Evolutionary conservation across 2,113 vertebrate species (phyloP).

Genomic region (Egretta garzetta): DNA sequence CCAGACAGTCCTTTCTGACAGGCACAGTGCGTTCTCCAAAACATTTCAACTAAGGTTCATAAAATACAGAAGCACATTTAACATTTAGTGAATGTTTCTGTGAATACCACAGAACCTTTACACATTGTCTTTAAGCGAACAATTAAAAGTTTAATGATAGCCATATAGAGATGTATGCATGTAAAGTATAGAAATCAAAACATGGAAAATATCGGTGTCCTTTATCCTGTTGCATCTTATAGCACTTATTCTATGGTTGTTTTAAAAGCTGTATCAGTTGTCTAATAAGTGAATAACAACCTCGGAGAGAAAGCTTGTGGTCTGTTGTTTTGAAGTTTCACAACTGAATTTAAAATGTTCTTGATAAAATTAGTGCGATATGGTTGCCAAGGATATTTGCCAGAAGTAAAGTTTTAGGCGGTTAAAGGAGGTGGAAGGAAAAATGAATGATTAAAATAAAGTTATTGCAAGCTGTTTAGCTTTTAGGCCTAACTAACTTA

Average conservation of each 20-base stretch:
- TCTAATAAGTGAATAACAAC: not conserved
- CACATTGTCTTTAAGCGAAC: not conserved
- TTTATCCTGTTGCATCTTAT: not conserved
- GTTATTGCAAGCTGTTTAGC: not conserved
- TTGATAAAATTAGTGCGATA: not conserved
- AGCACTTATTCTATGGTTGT: not conserved
- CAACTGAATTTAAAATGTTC: not conserved
- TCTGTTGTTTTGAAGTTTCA: not conserved
- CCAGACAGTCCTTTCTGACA: not conserved
- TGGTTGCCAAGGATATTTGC: not conserved
- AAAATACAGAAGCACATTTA: not conserved
- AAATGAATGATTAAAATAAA: not conserved
- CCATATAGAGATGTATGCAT: not conserved
- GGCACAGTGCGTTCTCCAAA: not conserved
- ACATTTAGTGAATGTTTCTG: not conserved
- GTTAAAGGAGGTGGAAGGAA: not conserved
- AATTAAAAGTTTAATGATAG: not conserved
- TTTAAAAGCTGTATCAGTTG: not conserved
- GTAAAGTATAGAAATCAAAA: not conserved
- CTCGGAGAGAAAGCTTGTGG: not conserved
- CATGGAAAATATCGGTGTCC: not conserved
- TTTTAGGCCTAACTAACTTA: not conserved
- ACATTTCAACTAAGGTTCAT: not conserved
- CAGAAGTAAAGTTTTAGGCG: not conserved
- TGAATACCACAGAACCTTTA: not conserved